A percentile compares a stretch with the other conserved stretches of the same genome.
phyloP scores from a whole-genome alignment of 2,888 invertebrate genomes.

The Agriopis marginaria region DNA sequence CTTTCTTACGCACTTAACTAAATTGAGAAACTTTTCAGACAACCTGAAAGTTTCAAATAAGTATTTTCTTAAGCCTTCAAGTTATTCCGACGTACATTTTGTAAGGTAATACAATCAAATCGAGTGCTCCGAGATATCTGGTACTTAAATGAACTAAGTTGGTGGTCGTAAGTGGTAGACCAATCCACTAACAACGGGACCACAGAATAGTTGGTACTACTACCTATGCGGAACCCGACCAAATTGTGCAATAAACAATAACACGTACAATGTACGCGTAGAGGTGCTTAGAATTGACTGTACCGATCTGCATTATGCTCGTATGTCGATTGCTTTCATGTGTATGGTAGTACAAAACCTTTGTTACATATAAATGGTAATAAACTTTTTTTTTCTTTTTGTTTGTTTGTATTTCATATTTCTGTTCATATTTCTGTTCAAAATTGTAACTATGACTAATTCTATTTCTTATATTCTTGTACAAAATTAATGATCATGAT shows the following conservation, averaged over 20 bases:
- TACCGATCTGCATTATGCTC: not conserved
- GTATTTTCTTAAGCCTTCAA: constrained; percentile 16
- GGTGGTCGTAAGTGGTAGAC: not conserved
- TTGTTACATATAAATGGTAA: too few relatives aligned
- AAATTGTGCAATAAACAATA: constrained; percentile 24
- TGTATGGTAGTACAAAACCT: too few relatives aligned
- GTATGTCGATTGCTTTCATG: too few relatives aligned
- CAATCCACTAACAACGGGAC: constrained; percentile 7
- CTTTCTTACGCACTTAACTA: constrained; percentile 18
- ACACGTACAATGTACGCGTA: constrained; percentile 15
- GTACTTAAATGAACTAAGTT: constrained; percentile 1
- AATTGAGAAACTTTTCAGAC: constrained; percentile 20
- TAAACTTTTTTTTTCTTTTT: too few relatives aligned
- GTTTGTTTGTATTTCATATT: too few relatives aligned
- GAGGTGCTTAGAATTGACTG: not conserved
- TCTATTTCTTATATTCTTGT: too few relatives aligned
- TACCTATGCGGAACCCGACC: not conserved
- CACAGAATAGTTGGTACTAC: constrained; percentile 1
- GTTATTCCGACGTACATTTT: constrained; percentile 5
- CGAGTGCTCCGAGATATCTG: not conserved
- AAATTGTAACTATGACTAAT: too few relatives aligned
- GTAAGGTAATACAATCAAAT: constrained; percentile 12
- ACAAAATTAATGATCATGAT: too few relatives aligned
- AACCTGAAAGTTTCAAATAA: constrained; percentile 13
- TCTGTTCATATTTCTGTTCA: too few relatives aligned